Evolutionary conservation across 1,140 invertebrate species (phyloP), one percentile per base, ranked within the genome.

Genomic region (Bicyclus anynana): DNA sequence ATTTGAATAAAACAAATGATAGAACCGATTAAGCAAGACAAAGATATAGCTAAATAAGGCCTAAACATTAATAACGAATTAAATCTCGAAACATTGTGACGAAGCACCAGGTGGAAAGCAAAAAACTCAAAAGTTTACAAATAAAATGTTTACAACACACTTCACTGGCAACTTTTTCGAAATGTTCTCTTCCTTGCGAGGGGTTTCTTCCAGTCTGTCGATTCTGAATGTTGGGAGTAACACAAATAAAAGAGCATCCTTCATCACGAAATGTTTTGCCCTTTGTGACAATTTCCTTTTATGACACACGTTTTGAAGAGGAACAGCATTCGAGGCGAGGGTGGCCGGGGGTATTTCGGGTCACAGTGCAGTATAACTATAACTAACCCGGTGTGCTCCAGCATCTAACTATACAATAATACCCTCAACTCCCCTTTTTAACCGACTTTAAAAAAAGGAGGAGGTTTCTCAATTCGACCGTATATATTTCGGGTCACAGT

Each of bases 231-330:
- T 44, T 20, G 20, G n/a, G n/a, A n/a, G n/a, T n/a, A 20, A 20
- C 40, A 44, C 16, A 20, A 44, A 44, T 44, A 44, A 44, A 44
- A 44, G 40, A 44, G 40, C 40, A 44, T 44, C 40, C 40, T 44
- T 44, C 40, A 44, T 21, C 18, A 44, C 18, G 40, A 44, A 44
- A 44, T 44, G 40, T 44, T 44, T 44, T 44, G 17, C 40, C 16
- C 10, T 44, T 44, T 20, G 40, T 44, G 20, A 16, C 17, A 44
- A 44, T 44, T 44, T 44, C 40, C 40, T 44, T 44, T 44, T 12
- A 44, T 4, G 18, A 3, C 17, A 9, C 17, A 38, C 13, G 37
- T 16, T 44, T 20, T 40, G 3, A 40, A 23, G 7, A 7, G 23
- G 23, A 23, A 23, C 23, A 23, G 23, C 3, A 23, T 2, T 23